Base-by-base conservation (phyloP, 1,140 invertebrate genomes). In the Lysiphlebus fabarum region DNA sequence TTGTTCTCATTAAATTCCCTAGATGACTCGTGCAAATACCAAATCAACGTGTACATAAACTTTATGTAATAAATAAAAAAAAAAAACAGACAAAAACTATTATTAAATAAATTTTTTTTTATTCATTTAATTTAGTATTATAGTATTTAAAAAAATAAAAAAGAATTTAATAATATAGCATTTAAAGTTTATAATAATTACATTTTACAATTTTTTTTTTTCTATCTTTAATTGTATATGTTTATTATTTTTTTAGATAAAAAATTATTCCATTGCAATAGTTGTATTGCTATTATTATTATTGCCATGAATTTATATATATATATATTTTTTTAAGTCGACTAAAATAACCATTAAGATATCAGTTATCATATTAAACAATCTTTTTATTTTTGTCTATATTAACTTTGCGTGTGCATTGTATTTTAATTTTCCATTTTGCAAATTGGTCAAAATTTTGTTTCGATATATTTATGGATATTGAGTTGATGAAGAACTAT, bases 1-100 rank as follows among this genome's bases (percentile, higher is more conserved):
- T 51, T 61, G 44, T 12, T 62, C 55, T 57, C 53, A 41, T 56
- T 55, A 38, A 42, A 47, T 57, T 50, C 53, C 11, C 14, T 34
- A 45, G 36, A 8, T 42, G 12, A 26, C 17, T 54, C 26, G 12
- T 11, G 9, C 17, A 26, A 26, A 26, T 26, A 2, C 17, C 17
- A 26, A 26, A 26, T 26, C 17, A 26, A 26, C 17, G 0, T 26
- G 17, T 26, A 26, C 2, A 26, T 26, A 26, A 26, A 26, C 17
- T 26, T 2, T 4, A 26, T 26, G n/a, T n/a, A n/a, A n/a, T 26
- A 26, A 26, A 26, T 1, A 26, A 1, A 26, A 26, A 26, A 26
- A 26, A 26, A 26, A 26, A 26, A 26, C 4, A 26, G n/a, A n/a
- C n/a, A n/a, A n/a, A n/a, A n/a, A n/a, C n/a, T n/a, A n/a, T n/a